Percentiles rank a stretch among this genome's conserved stretches.
Evolutionary conservation across 2,888 invertebrate species (phyloP).

Genomic region (Pyrrhosoma nymphula): DNA sequence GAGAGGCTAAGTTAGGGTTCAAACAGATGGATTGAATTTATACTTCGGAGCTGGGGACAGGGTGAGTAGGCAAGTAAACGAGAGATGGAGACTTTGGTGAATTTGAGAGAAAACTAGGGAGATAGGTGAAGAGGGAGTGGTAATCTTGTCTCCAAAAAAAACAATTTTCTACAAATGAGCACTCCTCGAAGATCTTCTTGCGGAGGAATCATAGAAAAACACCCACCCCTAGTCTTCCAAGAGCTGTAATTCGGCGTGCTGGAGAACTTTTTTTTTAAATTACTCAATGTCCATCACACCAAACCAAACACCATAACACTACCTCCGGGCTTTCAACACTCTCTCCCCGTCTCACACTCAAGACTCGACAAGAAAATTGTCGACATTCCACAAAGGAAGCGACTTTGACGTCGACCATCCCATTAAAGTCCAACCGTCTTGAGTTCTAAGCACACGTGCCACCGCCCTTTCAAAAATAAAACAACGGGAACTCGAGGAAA

Average conservation of each 20-base stretch:
- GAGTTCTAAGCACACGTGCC: not conserved
- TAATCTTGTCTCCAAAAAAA: too few relatives aligned
- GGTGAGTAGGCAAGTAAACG: not conserved
- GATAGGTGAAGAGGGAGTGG: not conserved
- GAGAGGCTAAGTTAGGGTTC: too few relatives aligned
- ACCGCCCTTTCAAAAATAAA: not conserved
- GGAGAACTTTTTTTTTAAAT: too few relatives aligned
- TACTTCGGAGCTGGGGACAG: not conserved
- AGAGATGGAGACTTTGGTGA: not conserved
- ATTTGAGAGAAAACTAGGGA: not conserved
- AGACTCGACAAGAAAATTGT: not conserved
- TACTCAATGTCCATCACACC: not conserved
- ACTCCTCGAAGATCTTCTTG: too few relatives aligned
- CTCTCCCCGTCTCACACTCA: too few relatives aligned
- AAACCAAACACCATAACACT: not conserved
- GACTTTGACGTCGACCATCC: not conserved
- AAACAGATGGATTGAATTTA: too few relatives aligned
- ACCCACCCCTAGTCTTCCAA: too few relatives aligned
- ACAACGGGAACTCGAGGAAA: constrained; percentile 34
- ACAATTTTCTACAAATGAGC: too few relatives aligned
- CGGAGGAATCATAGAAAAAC: too few relatives aligned
- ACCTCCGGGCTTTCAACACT: not conserved
- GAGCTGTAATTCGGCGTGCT: too few relatives aligned
- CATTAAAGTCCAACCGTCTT: too few relatives aligned
- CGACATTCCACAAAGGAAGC: not conserved